Conservation (phyloP, 2,113 vertebrate species). For the Trematomus loennbergii region DNA sequence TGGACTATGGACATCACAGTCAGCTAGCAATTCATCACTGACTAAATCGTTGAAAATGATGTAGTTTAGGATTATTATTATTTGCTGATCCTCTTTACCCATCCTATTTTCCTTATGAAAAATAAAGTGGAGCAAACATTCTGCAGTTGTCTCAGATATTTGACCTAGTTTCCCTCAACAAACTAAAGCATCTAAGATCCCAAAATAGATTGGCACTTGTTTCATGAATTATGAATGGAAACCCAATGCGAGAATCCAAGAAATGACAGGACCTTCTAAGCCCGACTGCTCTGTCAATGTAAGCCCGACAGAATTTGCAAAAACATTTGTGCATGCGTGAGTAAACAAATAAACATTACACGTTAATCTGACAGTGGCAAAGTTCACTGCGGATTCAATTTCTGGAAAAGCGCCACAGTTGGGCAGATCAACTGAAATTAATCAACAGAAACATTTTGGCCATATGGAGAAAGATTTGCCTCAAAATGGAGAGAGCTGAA, state of each 20-base stretch:
- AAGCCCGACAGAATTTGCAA: conserved; percentile 27
- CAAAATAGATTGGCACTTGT: conserved; percentile 70
- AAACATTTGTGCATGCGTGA: conserved; percentile 5
- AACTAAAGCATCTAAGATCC: conserved; percentile 53
- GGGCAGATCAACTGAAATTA: conserved; percentile 19
- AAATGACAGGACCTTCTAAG: conserved; percentile 56
- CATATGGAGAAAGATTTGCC: neutral
- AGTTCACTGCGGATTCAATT: conserved; percentile 13
- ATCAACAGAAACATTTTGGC: conserved; percentile 23
- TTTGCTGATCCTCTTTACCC: conserved; percentile 14
- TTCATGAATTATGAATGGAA: conserved; percentile 73
- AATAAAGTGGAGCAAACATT: conserved; percentile 32
- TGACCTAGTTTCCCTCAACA: conserved; percentile 66
- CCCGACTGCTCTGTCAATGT: conserved; percentile 25
- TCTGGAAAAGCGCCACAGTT: conserved; percentile 22
- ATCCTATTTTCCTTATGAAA: conserved; percentile 31
- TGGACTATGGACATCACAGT: neutral
- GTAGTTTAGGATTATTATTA: conserved; percentile 7
- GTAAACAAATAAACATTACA: conserved; percentile 32
- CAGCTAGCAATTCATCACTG: neutral
- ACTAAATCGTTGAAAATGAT: conserved; percentile 2
- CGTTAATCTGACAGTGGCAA: conserved; percentile 32
- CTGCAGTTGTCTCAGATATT: conserved; percentile 47
- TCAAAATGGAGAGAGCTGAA: conserved; percentile 16
- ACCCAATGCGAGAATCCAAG: conserved; percentile 40